Conservation (phyloP, 2,113 vertebrate genomes). For the Chiloscyllium plagiosum region DNA sequence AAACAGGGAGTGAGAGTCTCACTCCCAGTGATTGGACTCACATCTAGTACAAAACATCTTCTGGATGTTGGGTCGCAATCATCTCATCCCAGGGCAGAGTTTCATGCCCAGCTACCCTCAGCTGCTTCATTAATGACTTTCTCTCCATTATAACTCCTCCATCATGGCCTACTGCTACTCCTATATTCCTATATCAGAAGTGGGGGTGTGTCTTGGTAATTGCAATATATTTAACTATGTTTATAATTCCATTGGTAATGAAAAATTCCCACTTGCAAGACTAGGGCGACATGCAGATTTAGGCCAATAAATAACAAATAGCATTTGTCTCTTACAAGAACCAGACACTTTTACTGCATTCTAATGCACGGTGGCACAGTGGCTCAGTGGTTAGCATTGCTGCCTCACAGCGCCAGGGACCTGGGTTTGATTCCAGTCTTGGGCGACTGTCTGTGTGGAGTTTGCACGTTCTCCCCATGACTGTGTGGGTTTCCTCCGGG, state of each 20-base stretch:
- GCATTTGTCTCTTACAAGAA: background rate
- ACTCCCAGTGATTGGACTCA: background rate
- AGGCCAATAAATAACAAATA: background rate
- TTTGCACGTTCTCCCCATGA: no score
- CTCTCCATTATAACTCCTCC: background rate
- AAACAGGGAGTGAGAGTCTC: background rate
- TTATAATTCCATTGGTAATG: background rate
- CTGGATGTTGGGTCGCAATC: background rate
- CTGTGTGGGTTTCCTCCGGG: no score
- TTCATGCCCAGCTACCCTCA: background rate
- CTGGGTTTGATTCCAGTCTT: no score
- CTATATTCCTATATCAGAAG: background rate
- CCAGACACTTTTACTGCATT: background rate
- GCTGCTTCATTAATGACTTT: background rate
- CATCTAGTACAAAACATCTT: background rate
- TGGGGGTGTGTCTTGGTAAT: background rate
- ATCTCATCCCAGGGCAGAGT: background rate
- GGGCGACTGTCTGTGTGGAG: no score
- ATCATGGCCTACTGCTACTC: no score
- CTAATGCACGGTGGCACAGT: no score
- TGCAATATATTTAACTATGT: background rate
- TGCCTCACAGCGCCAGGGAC: no score
- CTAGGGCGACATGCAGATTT: background rate
- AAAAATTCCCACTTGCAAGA: background rate
- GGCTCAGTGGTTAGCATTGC: no score